Conservation (phyloP, 2,797 vertebrate genomes). For the Staurois parvus region DNA sequence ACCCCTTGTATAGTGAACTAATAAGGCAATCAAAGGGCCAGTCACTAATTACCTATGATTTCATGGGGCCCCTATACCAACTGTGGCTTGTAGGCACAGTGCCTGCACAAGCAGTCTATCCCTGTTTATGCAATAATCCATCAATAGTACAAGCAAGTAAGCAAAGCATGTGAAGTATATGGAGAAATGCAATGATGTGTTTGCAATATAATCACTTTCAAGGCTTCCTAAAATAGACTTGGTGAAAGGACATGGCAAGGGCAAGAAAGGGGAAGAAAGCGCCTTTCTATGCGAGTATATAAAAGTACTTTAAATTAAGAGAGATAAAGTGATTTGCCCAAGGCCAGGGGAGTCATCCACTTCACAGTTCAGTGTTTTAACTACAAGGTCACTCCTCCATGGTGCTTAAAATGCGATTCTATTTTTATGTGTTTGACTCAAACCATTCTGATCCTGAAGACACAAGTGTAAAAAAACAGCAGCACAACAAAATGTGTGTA, state of each 20-base stretch:
- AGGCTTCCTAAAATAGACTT: constrained; percentile 36
- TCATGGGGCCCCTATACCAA: background rate
- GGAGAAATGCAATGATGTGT: background rate
- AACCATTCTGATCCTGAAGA: constrained; percentile 24
- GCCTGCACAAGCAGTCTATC: background rate
- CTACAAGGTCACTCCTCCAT: constrained; percentile 61
- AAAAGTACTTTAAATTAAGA: constrained; percentile 54
- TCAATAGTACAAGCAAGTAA: background rate
- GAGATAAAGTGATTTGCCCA: constrained; percentile 62
- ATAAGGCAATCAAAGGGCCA: background rate
- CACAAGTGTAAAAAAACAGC: constrained; percentile 5
- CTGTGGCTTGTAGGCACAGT: background rate
- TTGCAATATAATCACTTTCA: constrained; percentile 36
- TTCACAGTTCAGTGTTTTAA: constrained; percentile 63
- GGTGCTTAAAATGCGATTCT: constrained; percentile 55
- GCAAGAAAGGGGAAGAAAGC: constrained; percentile 21
- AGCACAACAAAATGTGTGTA: background rate
- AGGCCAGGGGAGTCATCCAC: constrained; percentile 55
- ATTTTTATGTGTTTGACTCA: constrained; percentile 53
- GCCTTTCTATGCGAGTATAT: constrained; percentile 44
- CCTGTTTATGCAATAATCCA: background rate
- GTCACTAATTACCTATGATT: background rate
- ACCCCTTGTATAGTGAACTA: background rate
- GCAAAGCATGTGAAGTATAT: constrained; percentile 9
- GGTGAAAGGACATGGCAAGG: constrained; percentile 43